Evolutionary conservation across 2,797 vertebrate species (phyloP).

Genomic region (Gallinago nigripennis): DNA sequence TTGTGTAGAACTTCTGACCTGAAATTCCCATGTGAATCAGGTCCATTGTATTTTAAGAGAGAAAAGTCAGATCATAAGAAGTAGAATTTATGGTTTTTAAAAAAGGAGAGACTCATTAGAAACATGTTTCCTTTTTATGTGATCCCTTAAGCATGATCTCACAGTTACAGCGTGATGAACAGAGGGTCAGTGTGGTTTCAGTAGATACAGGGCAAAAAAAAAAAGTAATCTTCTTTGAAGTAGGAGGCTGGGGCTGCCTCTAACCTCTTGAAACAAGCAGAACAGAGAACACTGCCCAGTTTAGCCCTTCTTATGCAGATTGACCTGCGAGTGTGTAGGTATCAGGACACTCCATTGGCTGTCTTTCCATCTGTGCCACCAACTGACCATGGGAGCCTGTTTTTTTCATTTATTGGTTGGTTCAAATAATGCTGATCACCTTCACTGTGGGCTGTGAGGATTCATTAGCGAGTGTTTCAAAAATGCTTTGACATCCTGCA

Average conservation of each 20-base stretch:
- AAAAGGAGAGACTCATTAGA: background rate
- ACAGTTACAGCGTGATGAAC: background rate
- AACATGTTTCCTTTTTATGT: background rate
- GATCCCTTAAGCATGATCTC: background rate
- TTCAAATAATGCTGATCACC: background rate
- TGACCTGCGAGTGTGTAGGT: background rate
- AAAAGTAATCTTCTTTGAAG: background rate
- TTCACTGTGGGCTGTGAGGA: background rate
- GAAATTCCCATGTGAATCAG: background rate
- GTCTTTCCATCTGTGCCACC: background rate
- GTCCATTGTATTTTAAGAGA: background rate
- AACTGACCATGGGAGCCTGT: background rate
- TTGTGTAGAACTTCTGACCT: background rate
- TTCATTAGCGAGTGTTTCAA: background rate
- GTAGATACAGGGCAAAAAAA: background rate
- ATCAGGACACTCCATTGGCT: background rate
- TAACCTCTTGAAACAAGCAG: background rate
- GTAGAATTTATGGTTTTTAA: background rate
- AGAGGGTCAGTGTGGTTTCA: background rate
- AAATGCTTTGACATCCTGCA: background rate
- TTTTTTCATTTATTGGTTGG: background rate
- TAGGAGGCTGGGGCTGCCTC: background rate
- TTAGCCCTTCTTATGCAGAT: background rate
- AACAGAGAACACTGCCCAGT: background rate
- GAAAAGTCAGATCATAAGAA: background rate